Base-by-base conservation (phyloP, 2,797 vertebrate genomes). In the Notoglanidium macrostoma region DNA sequence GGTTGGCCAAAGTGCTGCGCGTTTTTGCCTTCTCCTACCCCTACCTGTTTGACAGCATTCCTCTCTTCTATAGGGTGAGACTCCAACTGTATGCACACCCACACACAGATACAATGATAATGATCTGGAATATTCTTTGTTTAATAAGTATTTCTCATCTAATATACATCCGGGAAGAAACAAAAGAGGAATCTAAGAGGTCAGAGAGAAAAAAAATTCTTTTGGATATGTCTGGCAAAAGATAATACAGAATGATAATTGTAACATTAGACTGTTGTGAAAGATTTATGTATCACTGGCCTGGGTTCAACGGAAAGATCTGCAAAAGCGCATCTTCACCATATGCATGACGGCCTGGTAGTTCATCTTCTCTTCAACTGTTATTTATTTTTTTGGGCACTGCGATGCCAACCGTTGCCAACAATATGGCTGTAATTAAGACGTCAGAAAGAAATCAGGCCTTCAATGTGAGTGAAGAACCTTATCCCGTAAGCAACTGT, bases 31-130 rank as follows among this genome's bases (percentile, higher is more conserved):
- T 99, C 0, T 96, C 94, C 12, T 97, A 95, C 90, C 97, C 98
- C 0, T 99, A 96, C 94, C 87, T 97, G 92, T 99, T 98, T 4
- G 97, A 98, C 96, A 97, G 96, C 94, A 95, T 98, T 93, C 98
- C 98, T n/a, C 92, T 99, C 87, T 97, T 98, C 92, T 98, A 97
- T 93, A 95, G 98, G 96, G 98, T 99, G 95, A 0, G 93, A 86
- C 63, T 87, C 44, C 8, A 1, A 32, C 76, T 65, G 0, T 74
- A 2, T 15, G 0, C 32, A 68, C 51, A 76, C 54, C 65, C 74
- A n/a, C n/a, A 35, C 21, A 19, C 15, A 70, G 44, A n/a, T 26
- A 7, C 10, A 67, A 9, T 23, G 23, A 76, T 15, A 68, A 84
- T 3, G 5, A 68, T 67, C 63, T 59, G 23, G 40, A 79, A 72